Base-by-base conservation (phyloP, 1,140 invertebrate genomes). In the Drosophila miranda region DNA sequence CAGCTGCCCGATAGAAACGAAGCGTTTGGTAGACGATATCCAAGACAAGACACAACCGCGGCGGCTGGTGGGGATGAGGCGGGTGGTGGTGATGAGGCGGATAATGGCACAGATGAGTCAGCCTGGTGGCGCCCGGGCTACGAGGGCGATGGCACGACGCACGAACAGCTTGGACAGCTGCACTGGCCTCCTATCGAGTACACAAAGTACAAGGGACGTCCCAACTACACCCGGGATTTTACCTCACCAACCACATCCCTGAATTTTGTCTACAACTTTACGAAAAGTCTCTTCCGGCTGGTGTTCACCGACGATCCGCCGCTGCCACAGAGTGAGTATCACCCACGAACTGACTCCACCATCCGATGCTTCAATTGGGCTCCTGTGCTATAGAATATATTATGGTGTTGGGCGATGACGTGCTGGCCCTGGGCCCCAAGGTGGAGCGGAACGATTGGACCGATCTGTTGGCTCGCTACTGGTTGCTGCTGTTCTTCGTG, bases 391-490 rank as follows among this genome's bases (percentile, higher is more conserved):
- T 16, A 91, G 89, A 86, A 11, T 91, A 90, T 52, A 48, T 91
- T 46, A 30, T 5, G 34, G 34, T 50, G 3, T 21, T 87, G 19
- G 51, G 82, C 14, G 54, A 67, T 0, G 61, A 58, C 9, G 75
- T 75, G 0, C 19, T 90, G 3, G 23, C 66, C 5, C 59, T 89
- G 84, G 89, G 56, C 54, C 91, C 91, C 77, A 75, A 90, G 89
- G 90, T 89, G 77, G 63, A 91, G 60, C 43, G 90, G 46, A 79
- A 91, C 34, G 92, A 94, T 91, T 52, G 91, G 92, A 16, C 76
- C 94, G 51, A 38, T 5, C 34, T 38, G 11, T 64, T 93, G 9
- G 87, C 91, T 1, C 92, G 94, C 73, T 95, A 94, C 75, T 93
- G 92, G 34, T 91, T 93, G 6, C 81, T 94, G 38, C 84, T 93